These are phyloP conservation scores for Delphinus delphis DNA, from an alignment of 2,113 vertebrate species.

Conservation along the genomic window DNA sequence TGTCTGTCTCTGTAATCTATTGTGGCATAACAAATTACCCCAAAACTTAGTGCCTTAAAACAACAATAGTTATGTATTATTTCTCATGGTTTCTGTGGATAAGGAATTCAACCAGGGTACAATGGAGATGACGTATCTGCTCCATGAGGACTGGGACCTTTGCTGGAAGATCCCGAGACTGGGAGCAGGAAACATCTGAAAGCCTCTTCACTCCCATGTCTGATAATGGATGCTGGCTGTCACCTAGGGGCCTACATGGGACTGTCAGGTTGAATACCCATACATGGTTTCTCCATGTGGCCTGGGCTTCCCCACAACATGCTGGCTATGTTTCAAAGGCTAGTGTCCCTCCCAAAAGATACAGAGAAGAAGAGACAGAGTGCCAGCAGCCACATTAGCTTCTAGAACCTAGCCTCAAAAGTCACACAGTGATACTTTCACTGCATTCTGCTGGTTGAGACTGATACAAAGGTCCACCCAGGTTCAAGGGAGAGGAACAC, in stretches of 20 bases:
- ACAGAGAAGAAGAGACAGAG: background rate
- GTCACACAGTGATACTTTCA: background rate
- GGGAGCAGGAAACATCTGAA: background rate
- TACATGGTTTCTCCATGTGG: background rate
- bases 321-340: background rate
- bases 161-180: background rate
- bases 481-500: background rate
- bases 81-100: background rate
- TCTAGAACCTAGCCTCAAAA: background rate
- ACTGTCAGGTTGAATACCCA: background rate
- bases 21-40: background rate
- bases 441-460: background rate
- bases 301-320: background rate
- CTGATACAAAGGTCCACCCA: background rate
- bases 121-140: background rate
- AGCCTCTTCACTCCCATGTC: background rate
- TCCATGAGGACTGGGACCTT: background rate
- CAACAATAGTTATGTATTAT: background rate
- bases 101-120: background rate
- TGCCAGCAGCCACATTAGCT: background rate
- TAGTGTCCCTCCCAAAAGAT: background rate
- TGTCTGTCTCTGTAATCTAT: background rate
- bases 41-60: background rate
- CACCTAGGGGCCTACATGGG: background rate
- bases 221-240: background rate